A percentile compares a stretch with the other conserved stretches of the same genome.
These are phyloP conservation scores for Oscheius sp. DNA, from an alignment of 1,140 invertebrate genomes.

Conservation along the genomic window DNA sequence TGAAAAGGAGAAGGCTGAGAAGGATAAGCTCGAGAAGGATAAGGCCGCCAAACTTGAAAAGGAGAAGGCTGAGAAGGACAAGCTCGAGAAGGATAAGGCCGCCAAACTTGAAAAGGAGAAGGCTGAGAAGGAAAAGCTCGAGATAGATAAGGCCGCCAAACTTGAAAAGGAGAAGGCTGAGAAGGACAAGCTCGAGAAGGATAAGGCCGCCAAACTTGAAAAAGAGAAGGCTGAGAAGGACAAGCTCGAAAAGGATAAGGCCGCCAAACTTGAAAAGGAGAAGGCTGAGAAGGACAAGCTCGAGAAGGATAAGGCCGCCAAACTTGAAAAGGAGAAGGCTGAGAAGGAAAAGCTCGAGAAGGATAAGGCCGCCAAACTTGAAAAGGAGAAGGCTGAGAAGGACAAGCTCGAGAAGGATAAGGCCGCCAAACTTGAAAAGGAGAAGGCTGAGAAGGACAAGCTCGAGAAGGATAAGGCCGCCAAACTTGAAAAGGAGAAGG, in stretches of 20 bases:
- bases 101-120: not conserved
- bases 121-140: not conserved
- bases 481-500: conserved; percentile 6
- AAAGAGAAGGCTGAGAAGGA: not conserved
- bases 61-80: not conserved
- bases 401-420: not conserved
- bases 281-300: not conserved
- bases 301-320: not conserved
- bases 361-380: not conserved
- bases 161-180: conserved; percentile 1
- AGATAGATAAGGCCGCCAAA: not conserved
- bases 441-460: not conserved
- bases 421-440: not conserved
- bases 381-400: not conserved
- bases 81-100: conserved; percentile 1
- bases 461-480: not conserved
- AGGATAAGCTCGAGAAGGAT: not conserved
- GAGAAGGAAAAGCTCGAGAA: conserved; percentile 1
- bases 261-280: not conserved
- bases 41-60: not conserved
- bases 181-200: conserved; percentile 1
- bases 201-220: not conserved
- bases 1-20: not conserved
- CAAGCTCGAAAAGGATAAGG: conserved; percentile 3
- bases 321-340: not conserved